Evolutionary conservation across 2,797 vertebrate species (phyloP), one percentile per base, ranked within the genome.

Genomic region (Cossypha polioptera): DNA sequence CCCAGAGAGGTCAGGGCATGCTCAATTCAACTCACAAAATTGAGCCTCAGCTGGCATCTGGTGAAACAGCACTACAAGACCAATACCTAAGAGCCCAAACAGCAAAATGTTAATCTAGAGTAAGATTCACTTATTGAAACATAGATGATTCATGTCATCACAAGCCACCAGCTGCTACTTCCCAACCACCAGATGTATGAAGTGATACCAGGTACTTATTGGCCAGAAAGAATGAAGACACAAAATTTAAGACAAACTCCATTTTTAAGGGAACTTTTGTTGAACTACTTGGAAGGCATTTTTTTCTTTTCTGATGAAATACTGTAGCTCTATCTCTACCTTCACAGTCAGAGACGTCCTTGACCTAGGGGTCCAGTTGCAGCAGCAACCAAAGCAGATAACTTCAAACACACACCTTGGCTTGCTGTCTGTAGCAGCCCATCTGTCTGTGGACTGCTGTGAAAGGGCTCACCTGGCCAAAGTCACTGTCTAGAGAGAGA

Each of bases 11-110:
- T 86, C 31, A 63, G 29, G 21, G 18, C 18, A 71, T 53, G 17
- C 35, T 86, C 61, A 58, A 18, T 65, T 80, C 88, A 83, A 68
- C 36, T 92, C 40, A 33, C 15, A 62, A 55, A 94, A 77, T 13
- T 2, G 1, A 81, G 18, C 45, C 16, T 68, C 28, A 20, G 14
- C 51, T 84, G 80, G n/a, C 73, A 47, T 65, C 50, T 88, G n/a
- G 45, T 78, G 65, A 72, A 76, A 45, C 19, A 91, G 62, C 80
- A 50, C 15, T 40, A 40, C 2, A 11, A 29, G 36, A 85, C 21
- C 29, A 36, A 26, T 45, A 69, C 18, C 5, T 35, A 69, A 59
- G 33, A 90, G 26, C 11, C 13, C 6, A 22, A 85, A 67, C 4
- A 75, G n/a, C 28, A 33, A 83, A 82, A 71, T 38, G 5, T 10